Conservation (phyloP, 2,113 vertebrate genomes). For the Syngnathus scovelli region DNA sequence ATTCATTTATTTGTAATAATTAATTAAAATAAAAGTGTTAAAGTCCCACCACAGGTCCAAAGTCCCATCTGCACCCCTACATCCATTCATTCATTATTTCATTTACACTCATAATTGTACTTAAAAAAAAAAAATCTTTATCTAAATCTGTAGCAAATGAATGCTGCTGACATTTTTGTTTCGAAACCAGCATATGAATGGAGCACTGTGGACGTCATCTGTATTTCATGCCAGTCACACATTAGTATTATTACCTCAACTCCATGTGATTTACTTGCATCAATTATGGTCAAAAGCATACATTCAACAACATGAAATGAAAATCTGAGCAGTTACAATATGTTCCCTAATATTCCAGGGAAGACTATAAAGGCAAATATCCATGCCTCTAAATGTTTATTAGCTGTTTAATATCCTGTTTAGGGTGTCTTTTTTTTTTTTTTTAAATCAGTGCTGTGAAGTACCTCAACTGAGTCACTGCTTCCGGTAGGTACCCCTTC, state of each 20-base stretch:
- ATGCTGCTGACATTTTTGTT: not conserved
- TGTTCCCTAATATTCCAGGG: slow-evolving; percentile 45
- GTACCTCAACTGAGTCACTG: slow-evolving; percentile 47
- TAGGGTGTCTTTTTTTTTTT: slow-evolving; percentile 48
- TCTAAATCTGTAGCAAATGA: not conserved
- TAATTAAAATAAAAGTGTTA: too few species aligned
- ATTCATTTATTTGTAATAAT: too few species aligned
- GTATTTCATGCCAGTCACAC: slow-evolving; percentile 28
- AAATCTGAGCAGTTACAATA: slow-evolving; percentile 42
- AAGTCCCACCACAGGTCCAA: too few species aligned
- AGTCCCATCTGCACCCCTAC: too few species aligned
- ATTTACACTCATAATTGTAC: too few species aligned
- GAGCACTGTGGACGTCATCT: slow-evolving; percentile 5
- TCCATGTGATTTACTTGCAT: slow-evolving; percentile 41
- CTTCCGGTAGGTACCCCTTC: slow-evolving; percentile 9
- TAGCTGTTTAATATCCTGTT: slow-evolving; percentile 74
- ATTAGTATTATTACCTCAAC: slow-evolving; percentile 41
- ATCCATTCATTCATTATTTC: too few species aligned
- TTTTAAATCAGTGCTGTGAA: slow-evolving; percentile 40
- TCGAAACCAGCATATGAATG: not conserved
- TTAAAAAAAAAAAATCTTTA: too few species aligned
- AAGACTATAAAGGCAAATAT: slow-evolving; percentile 52
- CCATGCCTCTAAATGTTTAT: slow-evolving; percentile 65
- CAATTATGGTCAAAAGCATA: slow-evolving; percentile 42
- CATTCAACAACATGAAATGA: slow-evolving; percentile 27